Percentiles rank a stretch among this genome's conserved stretches.
Conservation (phyloP, 2,113 vertebrate species). For the Pelecanoides urinatrix region DNA sequence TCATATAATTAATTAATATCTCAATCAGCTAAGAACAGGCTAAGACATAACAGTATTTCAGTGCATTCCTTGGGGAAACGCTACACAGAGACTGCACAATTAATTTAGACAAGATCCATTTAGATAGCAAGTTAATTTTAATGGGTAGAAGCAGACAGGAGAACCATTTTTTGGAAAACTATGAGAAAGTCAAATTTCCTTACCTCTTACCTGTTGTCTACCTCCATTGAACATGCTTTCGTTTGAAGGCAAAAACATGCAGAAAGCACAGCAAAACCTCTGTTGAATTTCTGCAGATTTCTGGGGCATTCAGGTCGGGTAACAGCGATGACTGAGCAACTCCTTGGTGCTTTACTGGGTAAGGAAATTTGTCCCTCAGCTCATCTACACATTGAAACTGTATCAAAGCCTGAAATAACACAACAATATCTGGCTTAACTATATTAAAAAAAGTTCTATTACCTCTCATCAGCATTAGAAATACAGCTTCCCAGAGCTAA, state of each 20-base stretch:
- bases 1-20: slow-evolving; percentile 58
- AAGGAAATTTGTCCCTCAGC: background rate
- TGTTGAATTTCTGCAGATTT: background rate
- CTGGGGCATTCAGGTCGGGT: background rate
- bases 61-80: slow-evolving; percentile 18
- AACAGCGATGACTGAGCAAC: background rate
- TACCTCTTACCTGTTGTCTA: background rate
- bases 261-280: background rate
- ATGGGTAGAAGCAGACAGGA: background rate
- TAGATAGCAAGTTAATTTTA: slow-evolving; percentile 47
- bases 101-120: slow-evolving; percentile 52
- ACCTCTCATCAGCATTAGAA: background rate
- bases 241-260: background rate
- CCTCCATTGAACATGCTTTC: background rate
- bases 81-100: slow-evolving; percentile 19
- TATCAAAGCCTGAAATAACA: background rate
- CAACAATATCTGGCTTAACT: background rate
- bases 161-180: background rate
- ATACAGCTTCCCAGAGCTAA: background rate
- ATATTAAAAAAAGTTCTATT: background rate
- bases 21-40: slow-evolving; percentile 42
- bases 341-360: background rate
- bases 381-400: background rate
- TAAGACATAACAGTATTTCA: slow-evolving; percentile 37
- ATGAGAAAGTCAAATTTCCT: background rate